Evolutionary conservation across 2,888 invertebrate genomes (phyloP), one percentile per base, ranked within the genome.

Genomic region (Nemotelus nigrinus): DNA sequence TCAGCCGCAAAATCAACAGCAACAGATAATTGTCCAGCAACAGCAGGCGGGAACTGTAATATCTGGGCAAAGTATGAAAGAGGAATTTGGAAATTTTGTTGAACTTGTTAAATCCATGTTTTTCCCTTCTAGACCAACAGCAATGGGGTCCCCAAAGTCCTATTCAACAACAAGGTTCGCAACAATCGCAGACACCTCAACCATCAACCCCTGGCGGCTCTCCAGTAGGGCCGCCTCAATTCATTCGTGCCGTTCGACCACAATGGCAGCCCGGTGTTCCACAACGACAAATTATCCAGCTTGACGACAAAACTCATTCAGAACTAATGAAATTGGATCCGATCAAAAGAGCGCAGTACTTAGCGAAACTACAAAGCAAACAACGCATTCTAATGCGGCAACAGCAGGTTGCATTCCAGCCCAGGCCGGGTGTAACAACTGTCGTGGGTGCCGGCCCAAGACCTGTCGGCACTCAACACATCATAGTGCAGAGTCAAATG

Each of bases 291-390:
- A 88, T 93, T 78, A 95, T 95, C 79, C 95, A 95, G 81, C 86
- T 95, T 81, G 95, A 95, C 82, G 93, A 94, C 0, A 93, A 94
- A 82, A 94, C 94, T 0, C 94, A 95, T 84, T 94, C 94, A 8
- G 94, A 94, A 82, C 87, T 95, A 65, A 94, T 95, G 83, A 94
- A 94, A 39, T 90, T 93, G 91, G 93, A 94, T 83, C 93, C 94
- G 0, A 91, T 93, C 80, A 94, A 94, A 83, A 89, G 94, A 58
- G 93, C 94, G 1, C 90, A 94, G 85, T 95, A 95, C 81, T 93
- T 95, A 3, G 92, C 93, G 8, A 93, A 93, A 84, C 87, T 94
- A 80, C 93, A 94, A 84, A 90, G 89, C 81, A 90, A 90, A 80
- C 90, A 91, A 75, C 87, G 90, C 67, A 89, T 90, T 48, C 83